Evolutionary conservation across 2,113 vertebrate species (phyloP), one percentile per base, ranked within the genome.

Genomic region (Poicephalus gulielmi): DNA sequence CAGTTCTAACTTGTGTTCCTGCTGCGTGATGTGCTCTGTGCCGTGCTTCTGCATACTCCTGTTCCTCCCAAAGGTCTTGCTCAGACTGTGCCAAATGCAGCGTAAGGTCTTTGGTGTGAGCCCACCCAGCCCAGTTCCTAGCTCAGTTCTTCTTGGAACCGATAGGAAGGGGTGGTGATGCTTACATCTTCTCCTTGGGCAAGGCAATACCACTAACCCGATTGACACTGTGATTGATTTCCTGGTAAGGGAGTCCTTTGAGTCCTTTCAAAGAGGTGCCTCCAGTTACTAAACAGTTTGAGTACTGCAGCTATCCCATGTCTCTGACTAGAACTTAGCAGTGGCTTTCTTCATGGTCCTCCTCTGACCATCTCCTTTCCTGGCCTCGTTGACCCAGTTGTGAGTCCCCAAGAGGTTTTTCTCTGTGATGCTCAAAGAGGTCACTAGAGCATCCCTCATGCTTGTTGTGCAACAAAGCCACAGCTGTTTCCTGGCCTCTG

Each of bases 401-500:
- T 86, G 70, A 94, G n/a, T 93, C 62, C 70, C 53, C 37, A 69
- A 24, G 83, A 75, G 80, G 53, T 73, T 95, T 68, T 82, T 71
- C 44, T 44, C 44, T 79, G n/a, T 19, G 41, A 62, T 76, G 49
- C 62, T 66, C 24, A 4, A 47, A 55, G 60, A 66, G 75, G 74
- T 95, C 87, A 83, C 67, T 79, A 93, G 75, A 86, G 30, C 73
- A 90, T 95, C 88, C 44, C 44, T 88, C 0, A 0, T 79, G 35
- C 53, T 82, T 59, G 73, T 91, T 91, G 74, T 94, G 50, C 74
- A 90, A 73, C 88, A 88, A 86, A 90, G 52, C 86, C 90, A 79
- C 95, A 96, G 94, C 88, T 92, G 94, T 62, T 96, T 81, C 17
- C 30, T 93, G 83, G 80, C 94, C 95, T 83, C 83, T 91, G 83